These are phyloP conservation scores for Fulica atra DNA, from an alignment of 2,113 vertebrate species.

Conservation along the genomic window DNA sequence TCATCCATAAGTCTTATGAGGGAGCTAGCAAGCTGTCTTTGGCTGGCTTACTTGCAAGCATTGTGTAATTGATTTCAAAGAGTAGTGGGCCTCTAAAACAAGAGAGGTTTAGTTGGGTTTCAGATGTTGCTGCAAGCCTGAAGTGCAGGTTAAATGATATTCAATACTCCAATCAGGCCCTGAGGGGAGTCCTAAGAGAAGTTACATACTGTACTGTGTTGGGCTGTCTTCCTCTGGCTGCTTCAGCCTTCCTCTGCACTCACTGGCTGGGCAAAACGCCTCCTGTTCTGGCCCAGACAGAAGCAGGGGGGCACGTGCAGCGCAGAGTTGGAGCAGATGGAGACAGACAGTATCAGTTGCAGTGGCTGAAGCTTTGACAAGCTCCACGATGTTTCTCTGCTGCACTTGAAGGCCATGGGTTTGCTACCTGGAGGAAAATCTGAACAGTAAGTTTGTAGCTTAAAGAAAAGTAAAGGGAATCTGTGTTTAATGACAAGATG, in stretches of 20 bases:
- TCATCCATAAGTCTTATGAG: neutral
- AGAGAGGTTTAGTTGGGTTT: neutral
- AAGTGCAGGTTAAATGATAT: neutral
- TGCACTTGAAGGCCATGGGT: neutral
- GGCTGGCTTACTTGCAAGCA: neutral
- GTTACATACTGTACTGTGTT: fast-evolving
- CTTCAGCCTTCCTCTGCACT: neutral
- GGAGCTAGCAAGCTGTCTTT: neutral
- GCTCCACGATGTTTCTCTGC: neutral
- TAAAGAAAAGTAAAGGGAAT: neutral
- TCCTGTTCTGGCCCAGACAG: neutral
- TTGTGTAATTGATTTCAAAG: neutral
- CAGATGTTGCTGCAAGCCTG: neutral
- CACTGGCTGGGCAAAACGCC: neutral
- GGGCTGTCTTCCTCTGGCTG: neutral
- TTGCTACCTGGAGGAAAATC: conserved; percentile 2
- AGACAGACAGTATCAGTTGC: neutral
- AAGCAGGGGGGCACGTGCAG: neutral
- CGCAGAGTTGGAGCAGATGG: neutral
- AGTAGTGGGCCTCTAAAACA: neutral
- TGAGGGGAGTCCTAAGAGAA: neutral
- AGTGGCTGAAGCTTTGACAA: neutral
- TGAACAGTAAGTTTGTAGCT: conserved; percentile 45
- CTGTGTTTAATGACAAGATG: conserved; percentile 2
- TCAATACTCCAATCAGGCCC: neutral